Evolutionary conservation across 2,888 invertebrate species (phyloP).

Genomic region (Ophraella communa): DNA sequence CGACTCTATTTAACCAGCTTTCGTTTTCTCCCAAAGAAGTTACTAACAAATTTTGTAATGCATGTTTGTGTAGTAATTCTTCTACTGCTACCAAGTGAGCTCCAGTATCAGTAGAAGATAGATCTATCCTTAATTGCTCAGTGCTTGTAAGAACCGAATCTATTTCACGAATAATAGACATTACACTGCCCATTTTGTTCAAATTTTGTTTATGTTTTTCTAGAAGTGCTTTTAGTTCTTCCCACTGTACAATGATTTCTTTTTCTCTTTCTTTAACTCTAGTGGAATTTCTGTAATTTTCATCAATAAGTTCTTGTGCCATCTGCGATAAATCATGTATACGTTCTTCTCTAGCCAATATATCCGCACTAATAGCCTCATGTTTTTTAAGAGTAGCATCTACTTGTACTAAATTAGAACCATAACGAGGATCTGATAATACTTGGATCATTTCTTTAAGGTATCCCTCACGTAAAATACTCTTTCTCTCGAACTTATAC

Average conservation of each 20-base stretch:
- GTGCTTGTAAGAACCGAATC: constrained; percentile 87
- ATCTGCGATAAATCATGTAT: constrained; percentile 93
- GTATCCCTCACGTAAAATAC: constrained; percentile 92
- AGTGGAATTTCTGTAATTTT: constrained; percentile 90
- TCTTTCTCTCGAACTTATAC: constrained; percentile 95
- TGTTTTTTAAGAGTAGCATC: constrained; percentile 98
- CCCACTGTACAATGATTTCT: constrained; percentile 87
- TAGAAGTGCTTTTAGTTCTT: constrained; percentile 80
- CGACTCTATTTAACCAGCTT: constrained; percentile 76
- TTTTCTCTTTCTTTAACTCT: constrained; percentile 68
- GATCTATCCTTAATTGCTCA: constrained; percentile 72
- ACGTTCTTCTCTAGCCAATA: constrained; percentile 89
- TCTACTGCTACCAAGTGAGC: constrained; percentile 94
- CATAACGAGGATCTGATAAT: constrained; percentile 88
- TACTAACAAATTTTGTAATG: constrained; percentile 89
- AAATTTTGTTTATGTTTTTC: constrained; percentile 83
- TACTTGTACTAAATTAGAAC: constrained; percentile 88
- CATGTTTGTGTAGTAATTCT: constrained; percentile 92
- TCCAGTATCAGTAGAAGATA: constrained; percentile 85
- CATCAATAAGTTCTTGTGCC: constrained; percentile 89
- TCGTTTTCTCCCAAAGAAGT: constrained; percentile 85
- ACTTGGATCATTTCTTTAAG: constrained; percentile 98
- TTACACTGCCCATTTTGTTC: constrained; percentile 80
- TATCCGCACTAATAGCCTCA: constrained; percentile 97
- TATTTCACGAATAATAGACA: constrained; percentile 89